Evolutionary conservation across 1,140 invertebrate species (phyloP), one percentile per base, ranked within the genome.

Genomic region (Akabosia matsudoensis): DNA sequence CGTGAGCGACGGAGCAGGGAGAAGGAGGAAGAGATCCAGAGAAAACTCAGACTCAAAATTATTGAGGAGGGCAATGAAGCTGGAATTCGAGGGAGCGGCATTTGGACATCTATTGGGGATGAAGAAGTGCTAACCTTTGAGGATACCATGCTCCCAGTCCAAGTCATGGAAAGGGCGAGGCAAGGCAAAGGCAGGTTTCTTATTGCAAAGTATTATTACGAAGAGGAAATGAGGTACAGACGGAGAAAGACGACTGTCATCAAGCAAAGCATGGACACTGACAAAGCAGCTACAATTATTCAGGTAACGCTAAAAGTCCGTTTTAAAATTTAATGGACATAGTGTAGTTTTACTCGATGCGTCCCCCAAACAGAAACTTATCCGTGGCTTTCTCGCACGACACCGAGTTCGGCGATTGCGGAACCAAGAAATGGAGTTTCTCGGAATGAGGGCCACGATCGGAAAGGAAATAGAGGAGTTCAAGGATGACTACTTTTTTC

Each of bases 341-440:
- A 18, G 7, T 45, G 7, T 45, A 45, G 18, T 45, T 45, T 45
- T 45, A 45, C 37, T 45, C 37, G 7, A 10, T 18, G 37, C 18
- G 7, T 45, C 18, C 18, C 18, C 18, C 18, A 18, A 52, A 1
- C 37, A 76, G 82, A 91, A 92, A 84, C 87, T 92, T 56, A 94
- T 92, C 92, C 86, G 92, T 76, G 92, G 93, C 0, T 94, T 91
- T 81, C 87, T 89, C n/a, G 90, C 91, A 0, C 86, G 92, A 33
- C 83, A 89, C 74, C 88, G 88, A 74, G 91, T 93, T 0, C 87
- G 88, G 30, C 90, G 89, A 71, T 87, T 89, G 73, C 91, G 92
- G 79, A 85, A 89, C 71, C 88, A 94, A 76, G 94, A 97, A 86
- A 94, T 96, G 90, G 85, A 95, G 22, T 87, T 97, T 16, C 93